Conservation (phyloP, 2,888 invertebrate species). For the Ypsolopha scabrella region DNA sequence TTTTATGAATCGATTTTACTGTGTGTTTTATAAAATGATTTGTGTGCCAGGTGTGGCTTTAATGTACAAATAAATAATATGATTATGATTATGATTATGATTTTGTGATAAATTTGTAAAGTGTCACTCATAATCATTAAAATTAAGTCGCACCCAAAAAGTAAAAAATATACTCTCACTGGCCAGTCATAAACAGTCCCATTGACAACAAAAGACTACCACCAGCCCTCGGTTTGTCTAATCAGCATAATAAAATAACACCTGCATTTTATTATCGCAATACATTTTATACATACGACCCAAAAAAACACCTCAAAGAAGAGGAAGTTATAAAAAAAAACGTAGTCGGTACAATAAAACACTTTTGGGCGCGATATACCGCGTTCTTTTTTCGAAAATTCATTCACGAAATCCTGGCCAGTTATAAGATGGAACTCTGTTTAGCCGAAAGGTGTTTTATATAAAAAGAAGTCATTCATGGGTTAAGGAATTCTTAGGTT, state of each 20-base stretch:
- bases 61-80: too few relatives aligned
- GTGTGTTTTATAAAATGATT: too few relatives aligned
- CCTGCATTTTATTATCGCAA: slow-evolving; percentile 60
- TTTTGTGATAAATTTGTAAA: too few relatives aligned
- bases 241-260: slow-evolving; percentile 49
- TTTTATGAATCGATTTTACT: too few relatives aligned
- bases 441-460: too few relatives aligned
- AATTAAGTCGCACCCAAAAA: not conserved
- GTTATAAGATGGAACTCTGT: not conserved
- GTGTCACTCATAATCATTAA: too few relatives aligned
- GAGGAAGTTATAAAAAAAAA: slow-evolving; percentile 63
- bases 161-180: not conserved
- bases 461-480: slow-evolving; percentile 22
- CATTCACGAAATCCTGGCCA: slow-evolving; percentile 2
- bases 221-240: slow-evolving; percentile 39
- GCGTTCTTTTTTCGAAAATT: slow-evolving; percentile 1
- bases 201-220: not conserved
- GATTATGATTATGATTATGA: too few relatives aligned
- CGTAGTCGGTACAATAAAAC: slow-evolving; percentile 10
- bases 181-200: not conserved
- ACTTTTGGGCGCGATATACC: not conserved
- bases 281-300: slow-evolving; percentile 29
- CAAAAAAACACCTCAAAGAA: slow-evolving; percentile 32
- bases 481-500: slow-evolving; percentile 29
- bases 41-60: too few relatives aligned